phyloP scores from a whole-genome alignment of 2,797 vertebrate species.

The Spinibarbus caldwelli region DNA sequence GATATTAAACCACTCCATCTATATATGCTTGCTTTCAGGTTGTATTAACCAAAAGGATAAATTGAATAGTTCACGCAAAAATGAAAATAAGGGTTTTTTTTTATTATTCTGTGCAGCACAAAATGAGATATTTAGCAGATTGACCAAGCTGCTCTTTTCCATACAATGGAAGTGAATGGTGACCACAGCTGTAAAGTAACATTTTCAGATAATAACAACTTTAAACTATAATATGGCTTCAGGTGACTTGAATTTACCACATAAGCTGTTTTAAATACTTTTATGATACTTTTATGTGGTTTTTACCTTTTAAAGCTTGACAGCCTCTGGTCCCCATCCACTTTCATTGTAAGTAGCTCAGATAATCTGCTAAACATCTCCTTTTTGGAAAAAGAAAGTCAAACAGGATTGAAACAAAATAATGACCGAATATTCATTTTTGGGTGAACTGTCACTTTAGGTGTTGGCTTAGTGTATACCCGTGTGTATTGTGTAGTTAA shows the following conservation, averaged over 20 bases:
- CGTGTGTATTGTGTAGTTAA: not conserved
- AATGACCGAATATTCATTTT: not conserved
- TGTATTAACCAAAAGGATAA: not conserved
- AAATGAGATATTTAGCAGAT: not conserved
- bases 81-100: not conserved
- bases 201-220: not conserved
- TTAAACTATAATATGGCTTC: not conserved
- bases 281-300: not conserved
- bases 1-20: constrained; percentile 7
- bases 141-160: constrained; percentile 6
- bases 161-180: not conserved
- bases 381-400: not conserved
- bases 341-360: not conserved
- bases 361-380: not conserved
- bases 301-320: not conserved
- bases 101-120: not conserved
- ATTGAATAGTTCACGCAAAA: not conserved
- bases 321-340: not conserved
- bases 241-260: not conserved
- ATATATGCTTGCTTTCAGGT: not conserved
- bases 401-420: not conserved
- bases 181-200: not conserved
- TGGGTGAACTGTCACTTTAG: not conserved
- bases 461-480: not conserved
- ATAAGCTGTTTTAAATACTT: too few relatives aligned